Percentiles rank a stretch among this genome's conserved stretches.
Conservation (phyloP, 2,888 invertebrate species). For the Plagodis dolabraria region DNA sequence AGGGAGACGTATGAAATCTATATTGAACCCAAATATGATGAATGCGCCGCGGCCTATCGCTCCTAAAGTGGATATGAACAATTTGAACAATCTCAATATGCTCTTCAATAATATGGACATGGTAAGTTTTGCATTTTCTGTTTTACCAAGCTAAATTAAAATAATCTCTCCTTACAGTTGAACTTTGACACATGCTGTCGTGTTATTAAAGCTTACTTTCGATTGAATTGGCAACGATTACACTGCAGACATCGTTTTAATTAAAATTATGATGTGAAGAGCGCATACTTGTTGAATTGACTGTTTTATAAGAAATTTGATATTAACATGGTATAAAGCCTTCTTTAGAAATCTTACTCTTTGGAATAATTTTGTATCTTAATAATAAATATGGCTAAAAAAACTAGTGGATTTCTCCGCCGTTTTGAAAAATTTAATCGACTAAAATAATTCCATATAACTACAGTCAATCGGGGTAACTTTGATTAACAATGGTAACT, state of each 20-base stretch:
- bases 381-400: too few species aligned
- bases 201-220: background rate
- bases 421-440: too few species aligned
- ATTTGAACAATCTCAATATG: slow-evolving; percentile 69
- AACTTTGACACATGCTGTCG: background rate
- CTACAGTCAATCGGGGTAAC: too few species aligned
- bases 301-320: background rate
- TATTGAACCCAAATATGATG: slow-evolving; percentile 77
- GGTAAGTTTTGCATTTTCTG: slow-evolving; percentile 57
- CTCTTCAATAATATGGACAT: slow-evolving; percentile 79
- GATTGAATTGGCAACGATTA: background rate
- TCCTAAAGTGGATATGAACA: slow-evolving; percentile 70
- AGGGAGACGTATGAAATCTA: slow-evolving; percentile 86
- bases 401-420: too few species aligned
- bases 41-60: slow-evolving; percentile 73
- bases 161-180: background rate
- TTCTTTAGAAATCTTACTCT: too few species aligned
- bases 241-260: slow-evolving; percentile 6
- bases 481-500: too few species aligned
- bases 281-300: background rate
- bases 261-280: slow-evolving; percentile 3
- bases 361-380: too few species aligned
- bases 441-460: too few species aligned
- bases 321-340: background rate
- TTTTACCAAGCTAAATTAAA: background rate